These are phyloP conservation scores for Danionella dracula DNA, from an alignment of 2,797 vertebrate genomes.

Conservation along the genomic window DNA sequence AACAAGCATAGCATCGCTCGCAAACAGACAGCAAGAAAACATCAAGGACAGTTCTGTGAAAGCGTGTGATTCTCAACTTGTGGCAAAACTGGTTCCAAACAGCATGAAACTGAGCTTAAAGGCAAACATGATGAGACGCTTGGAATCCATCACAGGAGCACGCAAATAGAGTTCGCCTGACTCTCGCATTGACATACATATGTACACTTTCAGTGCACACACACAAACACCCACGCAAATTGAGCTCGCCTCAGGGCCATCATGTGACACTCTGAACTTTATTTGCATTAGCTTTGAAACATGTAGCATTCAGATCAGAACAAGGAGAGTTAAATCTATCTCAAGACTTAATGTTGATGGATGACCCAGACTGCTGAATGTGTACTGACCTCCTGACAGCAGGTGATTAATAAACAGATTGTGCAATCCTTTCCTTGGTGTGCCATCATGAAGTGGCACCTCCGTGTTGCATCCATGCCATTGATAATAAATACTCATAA, in stretches of 20 bases:
- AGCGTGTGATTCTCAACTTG: constrained; percentile 49
- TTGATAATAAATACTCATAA: constrained; percentile 83
- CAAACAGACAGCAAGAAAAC: constrained; percentile 61
- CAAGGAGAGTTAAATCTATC: constrained; percentile 65
- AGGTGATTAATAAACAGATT: constrained; percentile 75
- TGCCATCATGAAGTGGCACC: constrained; percentile 68
- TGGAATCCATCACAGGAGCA: constrained; percentile 58
- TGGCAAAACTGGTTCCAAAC: constrained; percentile 61
- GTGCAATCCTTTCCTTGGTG: constrained; percentile 63
- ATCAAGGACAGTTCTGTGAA: constrained; percentile 58
- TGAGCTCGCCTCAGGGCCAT: constrained; percentile 55
- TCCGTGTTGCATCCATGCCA: constrained; percentile 72
- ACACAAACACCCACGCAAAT: constrained; percentile 41
- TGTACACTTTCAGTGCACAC: constrained; percentile 37
- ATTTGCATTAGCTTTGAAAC: constrained; percentile 60
- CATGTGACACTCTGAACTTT: constrained; percentile 63
- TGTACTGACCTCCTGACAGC: constrained; percentile 69
- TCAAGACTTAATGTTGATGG: constrained; percentile 62
- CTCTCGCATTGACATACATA: constrained; percentile 57
- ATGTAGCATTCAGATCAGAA: constrained; percentile 67
- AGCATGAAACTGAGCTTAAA: constrained; percentile 67
- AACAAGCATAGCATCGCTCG: constrained; percentile 68
- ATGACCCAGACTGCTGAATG: constrained; percentile 63
- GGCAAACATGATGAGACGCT: constrained; percentile 68
- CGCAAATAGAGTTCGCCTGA: constrained; percentile 59